Base-by-base conservation (phyloP, 2,888 invertebrate genomes). In the Tetropium fuscum region DNA sequence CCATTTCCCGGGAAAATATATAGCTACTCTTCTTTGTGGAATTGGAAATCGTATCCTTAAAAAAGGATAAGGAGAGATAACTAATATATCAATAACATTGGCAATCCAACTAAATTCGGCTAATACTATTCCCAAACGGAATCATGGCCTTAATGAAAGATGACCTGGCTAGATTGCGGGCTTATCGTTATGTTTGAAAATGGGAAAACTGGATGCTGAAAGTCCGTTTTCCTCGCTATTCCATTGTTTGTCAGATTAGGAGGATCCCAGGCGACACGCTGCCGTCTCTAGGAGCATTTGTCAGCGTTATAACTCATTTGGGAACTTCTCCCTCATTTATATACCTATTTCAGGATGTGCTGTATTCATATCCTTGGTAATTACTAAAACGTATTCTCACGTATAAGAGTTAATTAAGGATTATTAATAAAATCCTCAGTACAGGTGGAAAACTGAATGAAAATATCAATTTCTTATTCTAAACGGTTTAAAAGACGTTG, bases 231-330 rank as follows among this genome's bases (percentile, higher is more conserved):
- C 76, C 66, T 71, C 71, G 73, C 73, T 72, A 74, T 75, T 75
- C 73, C 76, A 77, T 77, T 77, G 77, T 77, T 76, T 74, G 75
- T 71, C 73, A 74, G 78, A 78, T 78, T 77, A 78, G 63, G 66
- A 62, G 59, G 64, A 64, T 75, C 74, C 76, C 75, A 57, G 32
- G 65, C 58, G 61, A 53, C 61, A 38, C 44, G 54, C 58, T 41
- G 56, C 58, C 60, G 47, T 56, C 47, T 40, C 18, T 11, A 49
- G 20, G 27, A 51, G 40, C 51, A 63, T 63, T 65, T 63, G 60
- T 65, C 65, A 63, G 60, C 53, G 51, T 54, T 56, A 34, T 20
- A 51, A 25, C 44, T 44, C 44, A 15, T 30, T 44, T 15, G 13
- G 11, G 11, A 34, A 34, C 34, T 44, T 20, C 41, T 6, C 20